phyloP scores from a whole-genome alignment of 2,113 vertebrate genomes.

The Chionis minor region DNA sequence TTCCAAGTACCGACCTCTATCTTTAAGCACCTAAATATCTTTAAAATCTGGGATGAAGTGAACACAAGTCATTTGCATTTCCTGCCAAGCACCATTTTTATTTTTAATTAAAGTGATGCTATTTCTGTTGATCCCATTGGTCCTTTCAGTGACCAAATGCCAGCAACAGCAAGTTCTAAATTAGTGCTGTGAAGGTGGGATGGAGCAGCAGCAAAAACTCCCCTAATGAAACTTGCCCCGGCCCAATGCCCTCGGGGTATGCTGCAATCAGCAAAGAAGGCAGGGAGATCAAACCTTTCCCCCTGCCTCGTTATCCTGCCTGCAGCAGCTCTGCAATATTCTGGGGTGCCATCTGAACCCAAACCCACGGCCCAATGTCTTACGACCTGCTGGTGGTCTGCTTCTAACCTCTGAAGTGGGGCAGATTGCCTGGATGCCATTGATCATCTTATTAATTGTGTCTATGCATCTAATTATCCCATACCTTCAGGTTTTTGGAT shows the following conservation, averaged over 20 bases:
- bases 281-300: neutral
- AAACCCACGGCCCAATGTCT: neutral
- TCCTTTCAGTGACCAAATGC: neutral
- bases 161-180: constrained; percentile 6
- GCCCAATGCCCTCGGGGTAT: neutral
- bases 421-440: neutral
- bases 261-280: neutral
- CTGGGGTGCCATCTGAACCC: neutral
- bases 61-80: neutral
- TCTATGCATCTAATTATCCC: neutral
- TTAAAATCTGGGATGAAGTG: neutral
- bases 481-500: neutral
- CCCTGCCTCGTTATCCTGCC: neutral
- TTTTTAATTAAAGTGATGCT: constrained; percentile 3
- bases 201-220: neutral
- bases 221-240: neutral
- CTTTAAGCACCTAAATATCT: neutral
- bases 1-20: neutral
- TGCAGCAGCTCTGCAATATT: neutral
- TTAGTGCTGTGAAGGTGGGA: neutral
- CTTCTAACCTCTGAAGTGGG: neutral
- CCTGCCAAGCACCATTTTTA: neutral
- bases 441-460: neutral
- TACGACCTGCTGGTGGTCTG: neutral
- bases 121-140: neutral